These are phyloP conservation scores for Eubasilissa splendida DNA, from an alignment of 2,888 invertebrate genomes.

Conservation along the genomic window DNA sequence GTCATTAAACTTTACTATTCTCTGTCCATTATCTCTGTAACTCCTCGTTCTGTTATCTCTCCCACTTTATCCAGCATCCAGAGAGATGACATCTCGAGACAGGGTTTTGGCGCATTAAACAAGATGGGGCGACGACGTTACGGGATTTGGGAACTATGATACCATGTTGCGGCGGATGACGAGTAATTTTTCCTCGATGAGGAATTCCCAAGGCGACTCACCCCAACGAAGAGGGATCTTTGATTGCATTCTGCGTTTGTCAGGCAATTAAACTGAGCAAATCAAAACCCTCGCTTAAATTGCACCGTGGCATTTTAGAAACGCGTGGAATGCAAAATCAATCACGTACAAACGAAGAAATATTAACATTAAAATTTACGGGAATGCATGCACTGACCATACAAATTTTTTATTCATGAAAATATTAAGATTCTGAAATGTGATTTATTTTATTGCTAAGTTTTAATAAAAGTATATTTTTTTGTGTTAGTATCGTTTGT, in stretches of 20 bases:
- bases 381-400: too few relatives aligned
- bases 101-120: conserved; percentile 13
- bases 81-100: conserved; percentile 21
- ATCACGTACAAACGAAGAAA: too few relatives aligned
- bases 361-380: too few relatives aligned
- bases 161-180: conserved; percentile 13
- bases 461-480: too few relatives aligned
- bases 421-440: too few relatives aligned
- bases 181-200: conserved; percentile 12
- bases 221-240: conserved; percentile 28
- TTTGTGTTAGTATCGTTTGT: too few relatives aligned
- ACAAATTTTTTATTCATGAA: too few relatives aligned
- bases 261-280: conserved; percentile 53
- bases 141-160: conserved; percentile 11
- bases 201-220: conserved; percentile 21
- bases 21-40: conserved; percentile 22
- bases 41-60: conserved; percentile 9
- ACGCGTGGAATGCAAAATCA: too few relatives aligned
- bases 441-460: too few relatives aligned
- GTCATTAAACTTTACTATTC: conserved; percentile 31
- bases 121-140: conserved; percentile 21
- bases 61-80: conserved; percentile 5
- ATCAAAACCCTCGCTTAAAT: conserved; percentile 45
- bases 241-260: conserved; percentile 54
- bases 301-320: too few relatives aligned